Percentiles rank a stretch among this genome's conserved stretches.
phyloP scores from a whole-genome alignment of 2,113 vertebrate species.

The Rhinogobius similis region DNA sequence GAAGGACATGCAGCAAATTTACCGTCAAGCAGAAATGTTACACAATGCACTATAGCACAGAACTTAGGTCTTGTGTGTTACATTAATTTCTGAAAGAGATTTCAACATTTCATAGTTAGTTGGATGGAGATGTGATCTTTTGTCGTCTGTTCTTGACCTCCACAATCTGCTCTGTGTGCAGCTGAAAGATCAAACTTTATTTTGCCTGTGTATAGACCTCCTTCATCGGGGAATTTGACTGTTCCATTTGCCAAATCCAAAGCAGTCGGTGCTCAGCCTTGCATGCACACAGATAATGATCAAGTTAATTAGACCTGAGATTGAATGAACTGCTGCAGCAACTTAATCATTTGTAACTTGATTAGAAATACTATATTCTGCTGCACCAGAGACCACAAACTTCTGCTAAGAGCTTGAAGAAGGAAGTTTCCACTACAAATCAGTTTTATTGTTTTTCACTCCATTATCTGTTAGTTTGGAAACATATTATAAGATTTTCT shows the following conservation, averaged over 20 bases:
- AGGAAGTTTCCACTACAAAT: constrained; percentile 53
- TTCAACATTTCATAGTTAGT: background rate
- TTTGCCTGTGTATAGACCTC: constrained; percentile 49
- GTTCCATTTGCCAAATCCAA: constrained; percentile 70
- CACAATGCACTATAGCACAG: too few species aligned
- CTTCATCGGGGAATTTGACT: constrained; percentile 63
- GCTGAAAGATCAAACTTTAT: constrained; percentile 52
- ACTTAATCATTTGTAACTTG: constrained; percentile 83
- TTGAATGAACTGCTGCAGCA: constrained; percentile 80
- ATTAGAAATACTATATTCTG: constrained; percentile 80
- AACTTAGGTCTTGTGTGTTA: too few species aligned
- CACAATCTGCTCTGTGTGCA: constrained; percentile 36
- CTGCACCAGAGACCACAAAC: constrained; percentile 68
- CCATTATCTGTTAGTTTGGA: constrained; percentile 1
- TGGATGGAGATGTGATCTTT: background rate
- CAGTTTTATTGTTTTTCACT: background rate
- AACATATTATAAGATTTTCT: background rate
- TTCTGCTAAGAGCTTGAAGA: constrained; percentile 51
- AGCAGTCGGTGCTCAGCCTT: constrained; percentile 78
- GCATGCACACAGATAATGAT: constrained; percentile 81
- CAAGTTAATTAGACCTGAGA: constrained; percentile 84
- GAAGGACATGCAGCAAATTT: too few species aligned
- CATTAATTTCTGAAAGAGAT: background rate
- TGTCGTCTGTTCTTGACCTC: constrained; percentile 11
- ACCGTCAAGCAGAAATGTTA: too few species aligned